These are phyloP conservation scores for Asteroscopus sphinx DNA, from an alignment of 2,888 invertebrate genomes.

Conservation along the genomic window DNA sequence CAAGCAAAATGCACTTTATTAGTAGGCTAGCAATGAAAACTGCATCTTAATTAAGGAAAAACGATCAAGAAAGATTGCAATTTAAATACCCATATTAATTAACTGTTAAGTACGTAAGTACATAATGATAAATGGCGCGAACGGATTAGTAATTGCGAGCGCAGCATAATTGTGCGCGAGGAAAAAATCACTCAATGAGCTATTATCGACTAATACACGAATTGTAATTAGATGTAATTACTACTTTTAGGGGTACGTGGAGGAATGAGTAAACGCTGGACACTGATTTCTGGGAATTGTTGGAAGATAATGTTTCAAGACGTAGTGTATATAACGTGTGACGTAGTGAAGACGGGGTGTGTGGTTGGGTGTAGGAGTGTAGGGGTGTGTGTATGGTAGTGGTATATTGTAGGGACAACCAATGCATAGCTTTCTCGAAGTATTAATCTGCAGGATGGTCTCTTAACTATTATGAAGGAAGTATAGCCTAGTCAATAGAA, in stretches of 20 bases:
- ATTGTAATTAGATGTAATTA: slow-evolving; percentile 61
- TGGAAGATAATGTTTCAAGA: no score
- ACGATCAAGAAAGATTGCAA: slow-evolving; percentile 36
- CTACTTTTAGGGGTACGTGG: slow-evolving; percentile 50
- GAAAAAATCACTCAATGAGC: slow-evolving; percentile 68
- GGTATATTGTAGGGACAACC: no score
- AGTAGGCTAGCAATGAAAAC: slow-evolving; percentile 27
- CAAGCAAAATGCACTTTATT: no score
- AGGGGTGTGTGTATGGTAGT: no score
- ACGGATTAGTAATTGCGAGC: slow-evolving; percentile 52
- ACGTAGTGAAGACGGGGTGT: no score
- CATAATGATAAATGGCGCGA: slow-evolving; percentile 45
- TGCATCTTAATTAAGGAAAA: slow-evolving; percentile 41
- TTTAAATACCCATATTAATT: slow-evolving; percentile 48
- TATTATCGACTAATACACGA: slow-evolving; percentile 60
- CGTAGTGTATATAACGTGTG: no score
- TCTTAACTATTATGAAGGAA: no score
- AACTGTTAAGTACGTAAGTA: slow-evolving; percentile 47
- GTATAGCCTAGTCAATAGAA: no score
- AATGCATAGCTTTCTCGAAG: no score
- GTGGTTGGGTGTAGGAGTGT: no score
- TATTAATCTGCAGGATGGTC: no score
- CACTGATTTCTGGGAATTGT: background rate
- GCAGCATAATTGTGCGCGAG: slow-evolving; percentile 52
- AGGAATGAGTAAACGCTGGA: slow-evolving; percentile 17